A percentile compares a stretch with the other conserved stretches of the same genome.
Evolutionary conservation across 1,140 invertebrate species (phyloP).

Genomic region (Drosophila bocqueti): DNA sequence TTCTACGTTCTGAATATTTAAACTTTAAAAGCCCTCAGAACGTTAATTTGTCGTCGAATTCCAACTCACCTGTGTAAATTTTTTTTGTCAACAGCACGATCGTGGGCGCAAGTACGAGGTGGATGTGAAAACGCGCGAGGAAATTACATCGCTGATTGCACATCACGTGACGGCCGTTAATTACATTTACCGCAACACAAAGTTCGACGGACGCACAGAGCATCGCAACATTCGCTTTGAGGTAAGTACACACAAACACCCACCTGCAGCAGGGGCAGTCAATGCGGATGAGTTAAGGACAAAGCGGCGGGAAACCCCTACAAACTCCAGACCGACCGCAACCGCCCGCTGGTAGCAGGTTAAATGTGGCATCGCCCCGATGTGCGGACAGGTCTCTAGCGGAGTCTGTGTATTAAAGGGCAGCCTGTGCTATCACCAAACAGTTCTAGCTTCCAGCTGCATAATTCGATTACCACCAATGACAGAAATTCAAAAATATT

Average conservation of each 20-base stretch:
- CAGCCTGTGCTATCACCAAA: too few relatives aligned
- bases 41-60: conserved; percentile 9
- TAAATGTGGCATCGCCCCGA: conserved; percentile 3
- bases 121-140: conserved; percentile 95
- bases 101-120: conserved; percentile 86
- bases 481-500: not conserved
- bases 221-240: conserved; percentile 99
- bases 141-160: conserved; percentile 98
- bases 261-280: conserved; percentile 27
- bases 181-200: conserved; percentile 98
- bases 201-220: conserved; percentile 94
- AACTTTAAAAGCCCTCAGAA: not conserved
- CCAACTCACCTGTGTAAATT: not conserved
- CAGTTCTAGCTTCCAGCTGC: not conserved
- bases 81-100: conserved; percentile 87
- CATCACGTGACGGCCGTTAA: conserved; percentile 99
- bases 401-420: conserved; percentile 26
- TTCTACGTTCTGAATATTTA: not conserved
- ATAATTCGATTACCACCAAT: not conserved
- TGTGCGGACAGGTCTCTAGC: conserved; percentile 6
- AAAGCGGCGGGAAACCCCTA: conserved; percentile 31
- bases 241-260: conserved; percentile 87
- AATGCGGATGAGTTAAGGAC: conserved; percentile 49
- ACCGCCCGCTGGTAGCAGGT: conserved; percentile 12
- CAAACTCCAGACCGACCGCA: conserved; percentile 26